Evolutionary conservation across 2,113 vertebrate genomes (phyloP).

Genomic region (Paracanthobrama guichenoti): DNA sequence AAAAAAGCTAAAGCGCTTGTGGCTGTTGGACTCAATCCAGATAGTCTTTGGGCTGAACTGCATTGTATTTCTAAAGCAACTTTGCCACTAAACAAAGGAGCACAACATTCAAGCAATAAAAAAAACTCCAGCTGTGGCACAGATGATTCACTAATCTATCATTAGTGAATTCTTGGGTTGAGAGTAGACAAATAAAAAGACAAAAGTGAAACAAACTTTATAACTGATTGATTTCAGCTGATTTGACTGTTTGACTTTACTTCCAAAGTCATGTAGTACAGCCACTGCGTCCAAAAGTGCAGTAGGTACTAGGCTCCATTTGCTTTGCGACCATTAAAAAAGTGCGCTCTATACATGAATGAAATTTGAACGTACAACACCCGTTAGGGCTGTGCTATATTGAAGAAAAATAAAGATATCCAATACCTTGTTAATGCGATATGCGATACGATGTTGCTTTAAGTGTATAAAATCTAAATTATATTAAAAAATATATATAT

Average conservation of each 20-base stretch:
- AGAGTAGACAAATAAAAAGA: background rate
- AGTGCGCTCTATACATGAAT: background rate
- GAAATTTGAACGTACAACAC: background rate
- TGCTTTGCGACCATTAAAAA: no score
- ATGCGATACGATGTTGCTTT: no score
- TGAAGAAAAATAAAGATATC: no score
- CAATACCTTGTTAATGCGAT: no score
- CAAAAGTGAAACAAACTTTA: background rate
- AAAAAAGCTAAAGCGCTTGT: conserved; percentile 11
- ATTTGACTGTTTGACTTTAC: background rate
- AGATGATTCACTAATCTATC: background rate
- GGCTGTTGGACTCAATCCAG: conserved; percentile 9
- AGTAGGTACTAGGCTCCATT: no score
- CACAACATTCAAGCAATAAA: background rate
- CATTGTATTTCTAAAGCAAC: background rate
- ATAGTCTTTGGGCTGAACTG: background rate
- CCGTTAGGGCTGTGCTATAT: background rate
- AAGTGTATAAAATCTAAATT: no score
- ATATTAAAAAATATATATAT: no score
- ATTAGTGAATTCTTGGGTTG: background rate
- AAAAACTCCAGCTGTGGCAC: background rate
- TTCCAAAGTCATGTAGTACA: background rate
- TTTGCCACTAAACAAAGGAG: background rate
- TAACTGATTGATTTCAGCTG: background rate
- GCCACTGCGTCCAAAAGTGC: no score